These are phyloP conservation scores for Drosophila gunungcola DNA, from an alignment of 1,140 invertebrate genomes.

Conservation along the genomic window DNA sequence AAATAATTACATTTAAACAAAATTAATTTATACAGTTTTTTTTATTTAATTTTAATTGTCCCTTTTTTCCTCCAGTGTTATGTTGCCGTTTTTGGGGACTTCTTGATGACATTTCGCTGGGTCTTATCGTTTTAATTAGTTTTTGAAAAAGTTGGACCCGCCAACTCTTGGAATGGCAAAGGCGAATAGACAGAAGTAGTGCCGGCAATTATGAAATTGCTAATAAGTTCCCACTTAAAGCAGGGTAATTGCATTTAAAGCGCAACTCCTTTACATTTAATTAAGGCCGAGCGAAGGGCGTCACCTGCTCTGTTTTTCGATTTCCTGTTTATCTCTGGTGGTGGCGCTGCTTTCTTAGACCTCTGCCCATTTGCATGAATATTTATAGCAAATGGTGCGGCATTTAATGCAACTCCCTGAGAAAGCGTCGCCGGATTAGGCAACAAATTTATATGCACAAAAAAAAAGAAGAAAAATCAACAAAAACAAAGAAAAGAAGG, in stretches of 20 bases:
- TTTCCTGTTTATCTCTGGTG: constrained; percentile 59
- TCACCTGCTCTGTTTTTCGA: constrained; percentile 33
- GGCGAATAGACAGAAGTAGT: constrained; percentile 11
- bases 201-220: constrained; percentile 59
- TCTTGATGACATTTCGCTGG: constrained; percentile 40
- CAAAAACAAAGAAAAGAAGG: constrained; percentile 44
- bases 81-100: constrained; percentile 29
- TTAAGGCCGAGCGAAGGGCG: constrained; percentile 47
- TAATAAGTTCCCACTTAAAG: constrained; percentile 43
- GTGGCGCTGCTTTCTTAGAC: constrained; percentile 4
- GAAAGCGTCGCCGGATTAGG: constrained; percentile 64
- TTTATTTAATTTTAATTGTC: not conserved
- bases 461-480: constrained; percentile 28
- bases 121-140: constrained; percentile 79
- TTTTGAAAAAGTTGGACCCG: constrained; percentile 66
- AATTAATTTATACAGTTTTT: too few relatives aligned
- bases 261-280: constrained; percentile 66
- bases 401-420: constrained; percentile 37
- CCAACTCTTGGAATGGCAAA: constrained; percentile 8
- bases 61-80: constrained; percentile 4
- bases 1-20: too few relatives aligned
- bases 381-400: constrained; percentile 64
- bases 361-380: constrained; percentile 67
- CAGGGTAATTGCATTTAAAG: constrained; percentile 49
- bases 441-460: constrained; percentile 64